Conservation (phyloP, 2,797 vertebrate genomes). For the Psittacula echo region DNA sequence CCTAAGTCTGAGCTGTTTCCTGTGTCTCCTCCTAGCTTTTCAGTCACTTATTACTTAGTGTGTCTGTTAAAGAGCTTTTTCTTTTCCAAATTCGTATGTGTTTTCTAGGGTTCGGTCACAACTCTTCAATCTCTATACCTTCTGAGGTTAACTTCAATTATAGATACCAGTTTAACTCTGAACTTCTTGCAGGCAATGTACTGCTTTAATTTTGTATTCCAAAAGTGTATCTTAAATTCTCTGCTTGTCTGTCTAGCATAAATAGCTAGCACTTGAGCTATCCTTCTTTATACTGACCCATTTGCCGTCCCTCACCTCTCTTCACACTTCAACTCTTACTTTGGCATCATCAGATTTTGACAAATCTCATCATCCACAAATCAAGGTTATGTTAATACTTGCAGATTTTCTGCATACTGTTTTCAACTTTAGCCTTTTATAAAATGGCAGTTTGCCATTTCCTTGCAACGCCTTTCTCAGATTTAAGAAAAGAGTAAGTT, state of each 20-base stretch:
- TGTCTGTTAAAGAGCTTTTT: not conserved
- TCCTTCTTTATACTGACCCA: not conserved
- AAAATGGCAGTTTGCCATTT: slow-evolving; percentile 11
- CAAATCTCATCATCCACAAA: not conserved
- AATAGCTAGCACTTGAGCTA: not conserved
- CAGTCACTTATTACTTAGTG: not conserved
- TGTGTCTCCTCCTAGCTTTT: not conserved
- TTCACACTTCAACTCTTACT: not conserved
- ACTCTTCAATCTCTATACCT: not conserved
- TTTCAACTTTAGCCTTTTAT: not conserved
- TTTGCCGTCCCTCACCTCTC: not conserved
- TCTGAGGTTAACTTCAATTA: not conserved
- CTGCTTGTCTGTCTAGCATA: not conserved
- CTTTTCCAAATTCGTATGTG: not conserved
- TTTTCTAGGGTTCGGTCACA: not conserved
- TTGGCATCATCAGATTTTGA: not conserved
- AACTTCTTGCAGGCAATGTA: not conserved
- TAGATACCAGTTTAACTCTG: not conserved
- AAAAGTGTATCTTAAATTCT: not conserved
- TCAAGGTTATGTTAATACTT: not conserved
- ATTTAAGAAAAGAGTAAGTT: slow-evolving; percentile 1
- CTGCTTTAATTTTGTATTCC: not conserved
- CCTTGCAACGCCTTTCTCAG: not conserved
- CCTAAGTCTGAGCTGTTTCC: not conserved
- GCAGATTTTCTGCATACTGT: not conserved